Base-by-base conservation (phyloP, 2,888 invertebrate genomes). In the Liodrosophila aerea region DNA sequence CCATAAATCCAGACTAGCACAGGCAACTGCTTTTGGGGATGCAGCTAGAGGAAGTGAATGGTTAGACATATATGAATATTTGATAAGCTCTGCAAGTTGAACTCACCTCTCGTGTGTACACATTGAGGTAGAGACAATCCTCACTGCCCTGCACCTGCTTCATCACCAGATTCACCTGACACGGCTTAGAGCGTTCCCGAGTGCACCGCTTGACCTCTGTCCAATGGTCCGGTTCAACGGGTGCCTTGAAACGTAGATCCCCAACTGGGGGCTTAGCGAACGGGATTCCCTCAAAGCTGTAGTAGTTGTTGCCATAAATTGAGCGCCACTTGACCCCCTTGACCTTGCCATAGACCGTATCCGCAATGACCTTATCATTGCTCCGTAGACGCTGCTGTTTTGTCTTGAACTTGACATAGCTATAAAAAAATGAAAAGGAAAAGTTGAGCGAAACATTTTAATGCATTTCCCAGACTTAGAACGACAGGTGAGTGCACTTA, bases 1-100 rank as follows among this genome's bases (percentile, higher is more conserved):
- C 92, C 92, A 69, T 91, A 91, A 36, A 92, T 91, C 89, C 91
- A 92, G 1, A 92, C 89, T 84, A 92, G 88, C 0, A 92, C 90
- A 0, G 90, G 90, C 63, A 87, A 44, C 0, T 86, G 86, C 39
- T 75, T 86, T 1, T 65, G 30, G 0, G 89, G 89, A 39, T 87
- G 83, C 1, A 90, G 46, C 89, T 89, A 18, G 1, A 2, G 0
- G 9, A 13, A 31, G 12, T 8, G 11, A 2, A 30, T 1, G 4
- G 7, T 29, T 11, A 31, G 7, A 9, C 0, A 15, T n/a, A n/a
- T n/a, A n/a, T n/a, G n/a, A n/a, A n/a, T n/a, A n/a, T n/a, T n/a
- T n/a, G n/a, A n/a, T n/a, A n/a, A n/a, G n/a, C 4, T 12, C 12
- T 11, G 3, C 4, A 15, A 4, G 7, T 13, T 12, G 0, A 11